A percentile compares a stretch with the other conserved stretches of the same genome.
Conservation (phyloP, 1,140 invertebrate species). For the Lamellibrachia luymesi region DNA sequence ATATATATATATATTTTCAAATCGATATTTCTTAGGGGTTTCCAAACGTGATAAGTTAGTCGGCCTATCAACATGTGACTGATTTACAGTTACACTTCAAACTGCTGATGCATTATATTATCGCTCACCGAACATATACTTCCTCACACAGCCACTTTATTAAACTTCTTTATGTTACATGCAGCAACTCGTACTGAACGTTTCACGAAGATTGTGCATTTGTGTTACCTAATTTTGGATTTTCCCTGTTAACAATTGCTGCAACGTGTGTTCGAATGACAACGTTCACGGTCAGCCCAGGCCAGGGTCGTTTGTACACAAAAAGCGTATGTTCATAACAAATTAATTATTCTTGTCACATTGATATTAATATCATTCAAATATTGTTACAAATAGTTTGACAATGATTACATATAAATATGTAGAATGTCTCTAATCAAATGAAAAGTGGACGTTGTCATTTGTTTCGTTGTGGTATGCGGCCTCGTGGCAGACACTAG, state of each 20-base stretch:
- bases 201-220: background rate
- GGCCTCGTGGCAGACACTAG: background rate
- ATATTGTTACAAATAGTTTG: background rate
- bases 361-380: background rate
- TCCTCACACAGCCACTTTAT: background rate
- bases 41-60: too few relatives aligned
- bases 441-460: background rate
- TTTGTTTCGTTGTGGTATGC: background rate
- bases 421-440: slow-evolving; percentile 7
- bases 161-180: background rate
- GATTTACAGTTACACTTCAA: background rate
- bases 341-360: background rate
- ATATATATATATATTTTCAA: too few relatives aligned
- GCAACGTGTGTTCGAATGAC: background rate
- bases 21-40: too few relatives aligned
- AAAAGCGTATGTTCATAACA: background rate
- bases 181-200: too few relatives aligned
- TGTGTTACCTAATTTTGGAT: background rate
- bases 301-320: background rate
- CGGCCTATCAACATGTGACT: background rate
- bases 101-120: background rate
- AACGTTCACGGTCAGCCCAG: background rate
- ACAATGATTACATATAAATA: background rate
- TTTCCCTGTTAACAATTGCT: background rate
- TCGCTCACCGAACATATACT: background rate